Evolutionary conservation across 2,113 vertebrate species (phyloP), one percentile per base, ranked within the genome.

Genomic region (Micronycteris hirsuta): DNA sequence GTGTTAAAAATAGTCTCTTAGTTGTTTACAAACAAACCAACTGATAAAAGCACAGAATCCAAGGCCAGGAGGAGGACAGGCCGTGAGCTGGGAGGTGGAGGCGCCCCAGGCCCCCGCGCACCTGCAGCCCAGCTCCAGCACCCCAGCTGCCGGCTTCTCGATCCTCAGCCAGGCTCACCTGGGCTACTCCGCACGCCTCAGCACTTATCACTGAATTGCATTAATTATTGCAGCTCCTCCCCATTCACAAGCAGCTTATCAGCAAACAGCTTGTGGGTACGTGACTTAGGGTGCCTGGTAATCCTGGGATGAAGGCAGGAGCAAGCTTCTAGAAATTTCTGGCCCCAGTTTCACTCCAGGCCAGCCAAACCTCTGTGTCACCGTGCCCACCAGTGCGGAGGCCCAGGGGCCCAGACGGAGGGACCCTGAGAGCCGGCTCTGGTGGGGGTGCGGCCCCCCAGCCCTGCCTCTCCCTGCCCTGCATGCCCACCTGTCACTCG

Each of bases 81-180:
- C 61, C 80, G 6, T 22, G 41, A 45, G 6, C 0, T 5, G 19
- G 24, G 49, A n/a, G 4, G 38, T 0, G 0, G 13, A 56, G 22
- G 9, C 4, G 33, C 14, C 3, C 8, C 41, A 5, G 17, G 9
- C 17, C 49, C 45, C 1, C 0, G 11, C 45, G 20, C 2, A 0
- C 6, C 3, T 1, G 1, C 7, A 5, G 14, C 54, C 6, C 0
- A 22, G 45, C 31, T 20, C 52, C 0, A 0, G 0, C 33, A 56
- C 38, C 0, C n/a, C 36, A 7, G 28, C 65, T 17, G 4, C 12
- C 0, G 0, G 16, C 7, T 26, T 24, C 16, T 82, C 43, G 77
- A 9, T 70, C n/a, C 58, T 17, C 22, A 1, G 87, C 67, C 73
- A 31, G 36, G 86, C 0, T 56, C 73, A 36, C 36, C n/a, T 38